Base-by-base conservation (phyloP, 2,113 vertebrate species). In the Synodontis membranacea region DNA sequence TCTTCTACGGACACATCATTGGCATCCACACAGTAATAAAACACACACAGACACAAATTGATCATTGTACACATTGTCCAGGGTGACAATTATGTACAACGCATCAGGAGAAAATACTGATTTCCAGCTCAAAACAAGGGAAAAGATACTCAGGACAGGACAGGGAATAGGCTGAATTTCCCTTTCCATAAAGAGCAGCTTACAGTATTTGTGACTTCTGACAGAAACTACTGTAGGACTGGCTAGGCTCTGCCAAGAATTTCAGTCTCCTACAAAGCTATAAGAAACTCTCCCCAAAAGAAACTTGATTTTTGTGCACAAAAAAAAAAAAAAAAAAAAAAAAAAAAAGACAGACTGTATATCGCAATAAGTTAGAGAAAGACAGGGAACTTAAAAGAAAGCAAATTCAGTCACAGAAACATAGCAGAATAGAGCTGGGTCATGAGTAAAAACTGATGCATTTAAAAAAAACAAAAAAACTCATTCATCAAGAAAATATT, bases 1-100 rank as follows among this genome's bases (percentile, higher is more conserved):
- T 88, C 80, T 84, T 91, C 79, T 88, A 89, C 86, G 86, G 52
- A 89, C 86, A 92, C 79, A 84, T 44, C 72, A 86, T 87, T 87
- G 84, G 58, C 86, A 62, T 86, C 34, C 81, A 80, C 34, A 90
- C 54, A 89, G 39, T 60, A 72, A 83, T 68, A 37, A 83, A 48
- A 79, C 54, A 79, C 23, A 68, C 48, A 81, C 54, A 86, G 12
- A 83, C 44, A 89, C 79, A 86, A 7, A 58, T n/a, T 15, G 31
- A 68, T 52, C 44, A 75, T 44, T 78, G 42, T 75, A 78, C 56
- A 74, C 70, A 75, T 56, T 84, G 82, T 83, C 34, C 82, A 72
- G 46, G 31, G 10, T 50, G 82, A 70, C 64, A 83, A 54, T 28
- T 52, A 52, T 70, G n/a, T 70, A 83, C 62, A 83, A 50, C 39